Evolutionary conservation across 35 echinoderm and acorn worm genomes (phyloP).

Genomic region (Nesometra sesokonis): DNA sequence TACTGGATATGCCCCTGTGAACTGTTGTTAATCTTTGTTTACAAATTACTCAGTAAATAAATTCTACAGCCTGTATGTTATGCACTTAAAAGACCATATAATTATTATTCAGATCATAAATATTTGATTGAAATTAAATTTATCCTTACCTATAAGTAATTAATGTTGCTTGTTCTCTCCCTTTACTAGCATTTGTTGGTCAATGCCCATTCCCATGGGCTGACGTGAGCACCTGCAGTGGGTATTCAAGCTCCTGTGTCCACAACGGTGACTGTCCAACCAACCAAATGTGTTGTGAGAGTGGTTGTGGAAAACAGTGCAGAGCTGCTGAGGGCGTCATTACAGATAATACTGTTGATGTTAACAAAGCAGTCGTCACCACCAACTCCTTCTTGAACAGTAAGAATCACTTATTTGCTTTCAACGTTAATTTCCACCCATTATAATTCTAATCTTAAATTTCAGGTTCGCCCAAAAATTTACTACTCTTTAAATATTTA

Average conservation of each 20-base stretch:
- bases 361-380: not conserved
- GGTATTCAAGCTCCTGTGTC: not conserved
- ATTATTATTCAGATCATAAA: no score
- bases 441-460: no score
- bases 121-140: no score
- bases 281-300: not conserved
- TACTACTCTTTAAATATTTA: no score
- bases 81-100: no score
- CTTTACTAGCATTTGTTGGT: not conserved
- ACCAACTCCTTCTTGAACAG: not conserved
- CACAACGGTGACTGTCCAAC: not conserved
- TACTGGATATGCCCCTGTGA: no score
- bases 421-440: not conserved
- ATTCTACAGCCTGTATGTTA: no score
- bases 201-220: not conserved
- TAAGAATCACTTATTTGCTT: no score
- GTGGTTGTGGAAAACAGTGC: constrained; percentile 12
- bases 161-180: not conserved
- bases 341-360: not conserved
- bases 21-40: no score
- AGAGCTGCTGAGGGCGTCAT: not conserved
- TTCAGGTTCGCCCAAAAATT: no score
- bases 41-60: no score
- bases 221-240: not conserved
- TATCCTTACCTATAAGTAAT: no score